Base-by-base conservation (phyloP, 2,888 invertebrate species). In the Nomada fabriciana region DNA sequence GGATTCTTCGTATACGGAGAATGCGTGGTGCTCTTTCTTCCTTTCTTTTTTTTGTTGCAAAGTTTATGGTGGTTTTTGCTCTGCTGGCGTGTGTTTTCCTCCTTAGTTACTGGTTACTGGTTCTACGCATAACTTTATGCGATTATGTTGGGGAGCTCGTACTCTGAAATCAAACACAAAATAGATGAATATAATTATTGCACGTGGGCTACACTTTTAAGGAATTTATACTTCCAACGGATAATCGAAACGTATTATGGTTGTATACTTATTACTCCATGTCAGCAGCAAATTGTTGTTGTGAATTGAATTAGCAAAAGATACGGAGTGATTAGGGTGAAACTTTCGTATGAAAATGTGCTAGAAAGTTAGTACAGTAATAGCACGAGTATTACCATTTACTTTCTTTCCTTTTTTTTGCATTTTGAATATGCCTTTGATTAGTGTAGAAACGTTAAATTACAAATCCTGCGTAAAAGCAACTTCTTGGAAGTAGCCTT, bases 21-120 rank as follows among this genome's bases (percentile, higher is more conserved):
- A 52, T 53, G 74, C 67, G 70, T 67, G 71, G 64, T 18, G 80
- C 63, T 68, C 50, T 15, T 42, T 72, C 20, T 71, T 77, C 36
- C 36, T 36, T 36, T 36, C 36, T 7, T 36, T 7, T 36, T 36
- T 36, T 36, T 36, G 36, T 79, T 80, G 47, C 25, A 52, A 76
- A 79, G 77, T 80, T 74, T 47, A 47, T 55, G 23, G 55, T 59
- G 18, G 67, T 65, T 65, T 75, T 79, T 68, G 76, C n/a, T 64
- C 70, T 29, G 55, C 65, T 57, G 60, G 25, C 23, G 25, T 61
- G 23, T 29, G 42, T 42, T 59, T 57, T 76, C 69, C 69, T 69
- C 60, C 59, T 20, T 15, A 5, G 25, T 18, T 23, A 15, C n/a
- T n/a, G 7, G 52, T 53, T 18, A 10, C 20, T 18, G 42, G 15